Evolutionary conservation across 2,113 vertebrate species (phyloP), one percentile per base, ranked within the genome.

Genomic region (Synodontis membranacea): DNA sequence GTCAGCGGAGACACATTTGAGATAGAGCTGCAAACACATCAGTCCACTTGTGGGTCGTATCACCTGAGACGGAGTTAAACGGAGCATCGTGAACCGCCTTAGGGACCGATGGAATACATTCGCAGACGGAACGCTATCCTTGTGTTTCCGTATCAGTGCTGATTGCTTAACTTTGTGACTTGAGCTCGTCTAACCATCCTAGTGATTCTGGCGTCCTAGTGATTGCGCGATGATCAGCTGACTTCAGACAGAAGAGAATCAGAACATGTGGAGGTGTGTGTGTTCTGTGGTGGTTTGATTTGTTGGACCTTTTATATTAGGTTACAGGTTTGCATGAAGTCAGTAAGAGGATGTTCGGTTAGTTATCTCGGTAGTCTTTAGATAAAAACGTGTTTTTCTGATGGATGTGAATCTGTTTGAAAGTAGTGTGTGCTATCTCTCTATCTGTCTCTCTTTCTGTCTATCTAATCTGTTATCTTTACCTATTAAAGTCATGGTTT

Each of bases 291-390:
- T n/a, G n/a, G n/a, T n/a, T n/a, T n/a, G n/a, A n/a, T n/a, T n/a
- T 31, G 37, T 79, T 44, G 82, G 56, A 70, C 46, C 52, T 42
- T 46, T 56, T 4, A 19, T 6, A 25, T 82, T 39, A 46, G 52
- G n/a, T 75, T 48, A 54, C 34, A 56, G 79, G n/a, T 25, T 21
- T 56, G 44, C 12, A 54, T 25, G 28, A 84, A 54, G 72, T 78
- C 74, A 66, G 37, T 79, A 79, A 87, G 34, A 46, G 44, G 70
- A 56, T 28, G 48, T 48, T 56, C 31, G 54, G 46, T 66, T 54
- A 11, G 56, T 39, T 56, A 21, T 60, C 17, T 48, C 60, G n/a
- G 21, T 82, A 25, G 50, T 28, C 25, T 68, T 86, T 66, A 25
- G 17, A 9, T 42, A 31, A 42, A 50, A 54, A 80, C 10, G 4